These are phyloP conservation scores for Neotoxoptera formosana DNA, from an alignment of 1,140 invertebrate genomes.

Conservation along the genomic window DNA sequence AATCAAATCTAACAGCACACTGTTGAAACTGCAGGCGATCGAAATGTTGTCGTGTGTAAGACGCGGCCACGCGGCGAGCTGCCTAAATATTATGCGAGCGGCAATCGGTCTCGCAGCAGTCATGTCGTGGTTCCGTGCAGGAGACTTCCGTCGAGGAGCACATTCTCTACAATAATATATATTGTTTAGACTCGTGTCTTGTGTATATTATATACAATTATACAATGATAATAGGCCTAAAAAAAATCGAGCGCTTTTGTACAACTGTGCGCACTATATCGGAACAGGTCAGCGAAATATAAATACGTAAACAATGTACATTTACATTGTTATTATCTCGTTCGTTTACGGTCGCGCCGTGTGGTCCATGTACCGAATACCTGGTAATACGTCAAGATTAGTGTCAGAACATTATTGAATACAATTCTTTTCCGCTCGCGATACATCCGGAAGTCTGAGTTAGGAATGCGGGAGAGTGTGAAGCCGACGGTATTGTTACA, in stretches of 20 bases:
- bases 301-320: too few species aligned
- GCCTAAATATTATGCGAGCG: too few species aligned
- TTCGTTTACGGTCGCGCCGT: not conserved
- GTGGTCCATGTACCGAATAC: not conserved
- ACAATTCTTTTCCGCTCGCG: not conserved
- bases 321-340: not conserved
- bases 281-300: not conserved
- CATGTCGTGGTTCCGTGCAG: not conserved
- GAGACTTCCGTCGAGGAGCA: not conserved
- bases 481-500: not conserved
- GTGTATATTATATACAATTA: not conserved
- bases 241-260: not conserved
- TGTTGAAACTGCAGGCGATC: too few species aligned
- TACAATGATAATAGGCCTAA: not conserved
- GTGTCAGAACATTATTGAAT: not conserved
- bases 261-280: not conserved
- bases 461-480: not conserved
- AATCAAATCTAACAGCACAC: too few species aligned
- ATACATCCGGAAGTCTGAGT: not conserved
- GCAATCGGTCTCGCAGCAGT: too few species aligned
- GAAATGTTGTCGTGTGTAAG: too few species aligned
- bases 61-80: too few species aligned
- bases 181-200: not conserved
- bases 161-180: too few species aligned
- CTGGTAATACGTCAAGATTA: not conserved